Evolutionary conservation across 1,140 invertebrate species (phyloP).

Genomic region (Pinna nobilis): DNA sequence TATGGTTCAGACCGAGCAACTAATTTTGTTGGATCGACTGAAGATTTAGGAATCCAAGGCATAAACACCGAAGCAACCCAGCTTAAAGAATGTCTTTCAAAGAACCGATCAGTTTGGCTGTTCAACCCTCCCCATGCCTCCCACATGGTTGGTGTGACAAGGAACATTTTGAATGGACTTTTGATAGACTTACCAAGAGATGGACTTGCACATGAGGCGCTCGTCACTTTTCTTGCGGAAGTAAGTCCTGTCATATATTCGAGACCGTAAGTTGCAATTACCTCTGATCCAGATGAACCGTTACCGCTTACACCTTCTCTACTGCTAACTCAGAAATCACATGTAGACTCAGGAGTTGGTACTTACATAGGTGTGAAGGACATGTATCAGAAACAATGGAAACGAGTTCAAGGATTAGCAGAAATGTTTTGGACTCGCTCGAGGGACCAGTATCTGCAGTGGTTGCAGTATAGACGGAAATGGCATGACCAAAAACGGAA

Average conservation of each 20-base stretch:
- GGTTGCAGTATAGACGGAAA: background rate
- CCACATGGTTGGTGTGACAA: constrained; percentile 38
- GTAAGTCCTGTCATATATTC: background rate
- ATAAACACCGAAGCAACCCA: background rate
- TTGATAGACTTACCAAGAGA: background rate
- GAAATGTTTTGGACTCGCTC: background rate
- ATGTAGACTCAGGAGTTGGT: background rate
- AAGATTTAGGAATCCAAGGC: background rate
- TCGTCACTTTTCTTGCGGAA: background rate
- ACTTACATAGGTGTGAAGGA: background rate
- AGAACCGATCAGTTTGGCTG: background rate
- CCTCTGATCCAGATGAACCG: background rate
- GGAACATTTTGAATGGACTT: constrained; percentile 7
- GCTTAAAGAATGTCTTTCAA: background rate
- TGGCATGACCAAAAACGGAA: background rate
- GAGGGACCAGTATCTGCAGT: constrained; percentile 1
- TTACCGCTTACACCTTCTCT: background rate
- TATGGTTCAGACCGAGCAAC: constrained; percentile 37
- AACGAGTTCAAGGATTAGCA: background rate
- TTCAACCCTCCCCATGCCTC: constrained; percentile 33
- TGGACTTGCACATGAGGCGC: background rate
- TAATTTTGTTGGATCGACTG: constrained; percentile 42
- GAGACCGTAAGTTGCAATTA: background rate
- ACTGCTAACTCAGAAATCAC: background rate
- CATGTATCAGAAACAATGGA: background rate